Evolutionary conservation across 2,797 vertebrate species (phyloP).

Genomic region (Enteromius fasciolatus): DNA sequence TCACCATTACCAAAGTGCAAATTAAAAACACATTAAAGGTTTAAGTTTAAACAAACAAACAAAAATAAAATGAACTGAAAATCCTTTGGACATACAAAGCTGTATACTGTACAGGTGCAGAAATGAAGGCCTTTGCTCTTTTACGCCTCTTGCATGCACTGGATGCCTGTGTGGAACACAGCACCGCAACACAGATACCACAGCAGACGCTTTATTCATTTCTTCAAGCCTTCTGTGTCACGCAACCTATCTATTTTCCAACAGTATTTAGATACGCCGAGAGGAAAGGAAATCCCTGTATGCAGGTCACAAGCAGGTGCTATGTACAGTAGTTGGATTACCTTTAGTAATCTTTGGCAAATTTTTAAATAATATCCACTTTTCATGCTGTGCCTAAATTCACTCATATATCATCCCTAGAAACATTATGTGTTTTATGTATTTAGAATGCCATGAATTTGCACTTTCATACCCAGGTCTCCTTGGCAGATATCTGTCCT

Average conservation of each 20-base stretch:
- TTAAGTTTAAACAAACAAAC: background rate
- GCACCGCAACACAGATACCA: background rate
- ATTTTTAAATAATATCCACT: background rate
- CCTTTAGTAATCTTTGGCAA: background rate
- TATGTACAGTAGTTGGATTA: background rate
- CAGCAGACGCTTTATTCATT: conserved; percentile 32
- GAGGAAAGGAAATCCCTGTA: background rate
- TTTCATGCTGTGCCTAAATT: background rate
- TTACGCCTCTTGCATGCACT: background rate
- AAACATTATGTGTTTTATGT: background rate
- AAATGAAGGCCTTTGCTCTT: background rate
- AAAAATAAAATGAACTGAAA: background rate
- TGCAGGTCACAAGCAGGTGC: background rate
- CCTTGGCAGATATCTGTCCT: conserved; percentile 95
- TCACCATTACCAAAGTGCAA: background rate
- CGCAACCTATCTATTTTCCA: conserved; percentile 40
- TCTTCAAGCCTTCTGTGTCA: conserved; percentile 22
- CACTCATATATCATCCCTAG: background rate
- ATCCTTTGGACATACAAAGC: background rate
- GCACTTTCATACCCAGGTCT: conserved; percentile 78
- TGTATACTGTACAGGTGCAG: background rate
- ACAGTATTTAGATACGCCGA: background rate
- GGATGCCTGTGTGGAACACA: conserved; percentile 1
- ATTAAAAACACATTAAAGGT: too few relatives aligned
- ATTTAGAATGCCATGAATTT: background rate